Conservation (phyloP, 2,797 vertebrate species). For the Myiotriccus ornatus region DNA sequence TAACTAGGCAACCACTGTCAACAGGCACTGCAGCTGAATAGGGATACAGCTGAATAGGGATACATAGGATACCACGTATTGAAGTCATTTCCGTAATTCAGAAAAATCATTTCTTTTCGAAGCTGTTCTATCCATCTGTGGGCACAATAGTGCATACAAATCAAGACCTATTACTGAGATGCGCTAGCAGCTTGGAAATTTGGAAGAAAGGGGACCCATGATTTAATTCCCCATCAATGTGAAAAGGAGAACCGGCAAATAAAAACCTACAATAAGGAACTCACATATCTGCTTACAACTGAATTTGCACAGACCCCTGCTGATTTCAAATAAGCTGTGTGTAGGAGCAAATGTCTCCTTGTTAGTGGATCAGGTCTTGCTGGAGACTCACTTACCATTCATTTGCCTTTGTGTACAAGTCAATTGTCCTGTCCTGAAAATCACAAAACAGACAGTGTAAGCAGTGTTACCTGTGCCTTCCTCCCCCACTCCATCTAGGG, state of each 20-base stretch:
- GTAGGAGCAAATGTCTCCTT: background rate
- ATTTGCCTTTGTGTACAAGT: constrained; percentile 77
- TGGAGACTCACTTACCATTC: constrained; percentile 77
- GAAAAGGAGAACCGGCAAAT: background rate
- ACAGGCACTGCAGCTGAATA: background rate
- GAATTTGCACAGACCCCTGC: background rate
- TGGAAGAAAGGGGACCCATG: background rate
- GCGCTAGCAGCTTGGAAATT: background rate
- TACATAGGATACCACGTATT: background rate
- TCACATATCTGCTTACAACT: background rate
- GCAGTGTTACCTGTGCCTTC: background rate
- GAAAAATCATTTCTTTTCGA: background rate
- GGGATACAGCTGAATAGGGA: background rate
- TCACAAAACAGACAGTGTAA: constrained; percentile 32
- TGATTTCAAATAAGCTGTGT: background rate
- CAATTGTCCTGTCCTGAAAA: constrained; percentile 77
- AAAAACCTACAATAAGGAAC: background rate
- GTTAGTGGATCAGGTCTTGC: background rate
- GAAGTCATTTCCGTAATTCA: background rate
- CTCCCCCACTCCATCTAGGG: background rate
- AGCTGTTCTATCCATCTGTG: background rate
- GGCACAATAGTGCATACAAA: background rate
- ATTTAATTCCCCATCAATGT: background rate
- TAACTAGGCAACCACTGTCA: background rate
- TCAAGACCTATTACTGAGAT: background rate